Evolutionary conservation across 2,888 invertebrate species (phyloP), one percentile per base, ranked within the genome.

Genomic region (Choristoneura rosaceana): DNA sequence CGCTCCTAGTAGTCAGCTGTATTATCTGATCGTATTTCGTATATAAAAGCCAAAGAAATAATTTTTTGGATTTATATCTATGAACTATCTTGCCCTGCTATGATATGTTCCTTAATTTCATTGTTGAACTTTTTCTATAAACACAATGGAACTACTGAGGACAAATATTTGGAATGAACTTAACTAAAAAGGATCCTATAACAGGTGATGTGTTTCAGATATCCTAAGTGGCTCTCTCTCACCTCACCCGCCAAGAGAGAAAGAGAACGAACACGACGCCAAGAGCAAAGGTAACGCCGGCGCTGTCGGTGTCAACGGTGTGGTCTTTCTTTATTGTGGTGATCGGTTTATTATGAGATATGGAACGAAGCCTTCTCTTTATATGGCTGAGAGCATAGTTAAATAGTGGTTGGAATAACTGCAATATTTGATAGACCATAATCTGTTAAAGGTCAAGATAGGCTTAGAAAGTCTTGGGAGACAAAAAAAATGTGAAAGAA

Each of bases 211-310:
- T 93, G 88, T 96, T 96, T 91, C 95, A 96, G 96, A 97, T 95
- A 96, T 96, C 86, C 95, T 96, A 92, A 96, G 96, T 94, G 96
- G 96, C 81, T 96, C 96, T 85, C 96, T 96, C 90, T 94, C 93
- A 79, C 93, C 94, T 69, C 93, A 92, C 81, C 82, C 90, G 78
- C 87, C 96, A 95, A 94, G 96, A 94, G 95, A 95, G 88, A 95
- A 95, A 91, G 95, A 96, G 93, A 95, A 96, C 85, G 97, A 97
- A 89, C 97, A 97, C 85, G 97, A 97, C 82, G 95, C 96, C 87
- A 96, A 96, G 90, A 95, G 95, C 87, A 97, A 96, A 96, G 97
- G 96, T 97, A 94, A 93, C 88, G 79, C 77, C 80, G 78, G 76
- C 75, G 74, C 70, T 78, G 76, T 79, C 80, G 84, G 84, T 85